Conservation (phyloP, 2,113 vertebrate genomes). For the Eptesicus fuscus region DNA sequence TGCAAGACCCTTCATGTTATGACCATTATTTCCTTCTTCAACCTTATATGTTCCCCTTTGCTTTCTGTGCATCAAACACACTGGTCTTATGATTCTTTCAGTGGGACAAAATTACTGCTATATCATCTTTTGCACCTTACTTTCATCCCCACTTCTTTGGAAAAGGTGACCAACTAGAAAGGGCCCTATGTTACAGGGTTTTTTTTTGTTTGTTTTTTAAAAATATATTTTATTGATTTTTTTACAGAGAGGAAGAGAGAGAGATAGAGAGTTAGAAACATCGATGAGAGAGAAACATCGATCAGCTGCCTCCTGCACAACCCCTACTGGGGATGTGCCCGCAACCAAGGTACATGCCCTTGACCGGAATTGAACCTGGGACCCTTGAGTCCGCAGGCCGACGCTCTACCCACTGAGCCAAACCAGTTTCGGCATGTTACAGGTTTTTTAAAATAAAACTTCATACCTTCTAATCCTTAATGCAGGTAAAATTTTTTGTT, state of each 20-base stretch:
- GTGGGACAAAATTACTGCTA: neutral
- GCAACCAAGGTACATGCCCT: too few species aligned
- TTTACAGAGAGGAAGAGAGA: too few species aligned
- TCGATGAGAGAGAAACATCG: too few species aligned
- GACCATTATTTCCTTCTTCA: neutral
- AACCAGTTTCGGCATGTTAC: too few species aligned
- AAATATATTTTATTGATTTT: too few species aligned
- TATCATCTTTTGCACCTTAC: neutral
- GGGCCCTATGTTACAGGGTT: neutral
- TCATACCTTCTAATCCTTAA: neutral
- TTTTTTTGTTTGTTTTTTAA: too few species aligned
- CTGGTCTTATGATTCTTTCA: neutral
- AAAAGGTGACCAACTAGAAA: neutral
- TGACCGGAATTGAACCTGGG: too few species aligned
- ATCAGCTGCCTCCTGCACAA: too few species aligned
- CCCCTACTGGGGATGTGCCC: too few species aligned
- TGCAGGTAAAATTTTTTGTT: neutral
- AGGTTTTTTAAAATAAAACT: neutral
- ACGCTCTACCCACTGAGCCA: too few species aligned
- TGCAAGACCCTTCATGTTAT: neutral
- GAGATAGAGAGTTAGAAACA: too few species aligned
- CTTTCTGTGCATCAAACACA: neutral
- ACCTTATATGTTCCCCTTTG: neutral
- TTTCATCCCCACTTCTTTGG: neutral
- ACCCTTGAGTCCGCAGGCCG: too few species aligned